phyloP scores from a whole-genome alignment of 2,113 vertebrate genomes.

The Pampusana beccarii region DNA sequence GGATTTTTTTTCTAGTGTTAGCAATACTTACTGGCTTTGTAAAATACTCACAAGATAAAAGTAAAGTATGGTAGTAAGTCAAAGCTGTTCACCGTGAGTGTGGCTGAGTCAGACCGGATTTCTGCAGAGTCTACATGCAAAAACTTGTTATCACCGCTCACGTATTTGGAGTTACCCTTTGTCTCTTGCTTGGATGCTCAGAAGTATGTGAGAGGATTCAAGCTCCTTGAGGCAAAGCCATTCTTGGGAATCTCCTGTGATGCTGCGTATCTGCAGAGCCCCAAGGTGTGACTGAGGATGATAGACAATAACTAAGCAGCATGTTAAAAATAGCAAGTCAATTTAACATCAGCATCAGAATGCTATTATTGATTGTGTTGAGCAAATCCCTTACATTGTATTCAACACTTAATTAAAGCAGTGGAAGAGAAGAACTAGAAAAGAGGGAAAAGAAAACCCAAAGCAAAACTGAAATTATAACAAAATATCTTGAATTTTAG shows the following conservation, averaged over 20 bases:
- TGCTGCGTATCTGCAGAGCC: not conserved
- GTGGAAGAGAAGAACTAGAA: not conserved
- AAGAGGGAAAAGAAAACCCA: not conserved
- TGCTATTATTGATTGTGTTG: constrained; percentile 44
- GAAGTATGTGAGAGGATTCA: not conserved
- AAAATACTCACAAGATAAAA: not conserved
- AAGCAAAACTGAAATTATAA: not conserved
- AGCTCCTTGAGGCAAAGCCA: not conserved
- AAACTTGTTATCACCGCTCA: not conserved
- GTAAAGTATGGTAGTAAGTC: not conserved
- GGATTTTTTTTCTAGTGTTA: not conserved
- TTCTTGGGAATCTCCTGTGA: not conserved
- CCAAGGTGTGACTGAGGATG: not conserved
- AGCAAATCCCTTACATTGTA: constrained; percentile 58
- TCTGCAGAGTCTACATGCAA: not conserved
- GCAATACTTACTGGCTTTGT: not conserved
- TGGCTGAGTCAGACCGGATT: not conserved
- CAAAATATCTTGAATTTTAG: not conserved
- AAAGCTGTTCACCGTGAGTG: rapidly evolving
- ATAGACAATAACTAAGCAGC: constrained; percentile 7
- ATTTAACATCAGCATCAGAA: constrained; percentile 50
- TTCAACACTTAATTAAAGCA: constrained; percentile 50
- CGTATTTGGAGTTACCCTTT: not conserved
- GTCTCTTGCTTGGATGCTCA: not conserved
- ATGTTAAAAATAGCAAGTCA: constrained; percentile 55